These are phyloP conservation scores for Diplosoma virens DNA, from an alignment of 23 tunicate genomes.

Conservation along the genomic window DNA sequence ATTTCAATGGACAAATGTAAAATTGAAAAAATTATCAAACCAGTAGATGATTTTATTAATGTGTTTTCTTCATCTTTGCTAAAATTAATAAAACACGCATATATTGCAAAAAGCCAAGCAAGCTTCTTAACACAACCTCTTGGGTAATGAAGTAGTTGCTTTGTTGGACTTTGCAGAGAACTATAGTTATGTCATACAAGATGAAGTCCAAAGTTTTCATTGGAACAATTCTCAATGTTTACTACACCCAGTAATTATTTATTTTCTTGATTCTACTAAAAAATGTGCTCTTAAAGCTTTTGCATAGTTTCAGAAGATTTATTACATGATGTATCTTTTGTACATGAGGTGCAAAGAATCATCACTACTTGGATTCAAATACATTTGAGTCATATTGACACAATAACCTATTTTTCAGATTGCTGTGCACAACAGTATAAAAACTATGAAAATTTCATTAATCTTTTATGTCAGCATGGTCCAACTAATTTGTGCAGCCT, in stretches of 20 bases:
- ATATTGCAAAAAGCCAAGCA: not conserved
- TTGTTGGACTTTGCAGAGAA: slow-evolving; percentile 5
- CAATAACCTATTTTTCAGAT: slow-evolving; percentile 2
- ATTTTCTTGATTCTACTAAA: not conserved
- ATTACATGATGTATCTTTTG: slow-evolving; percentile 10
- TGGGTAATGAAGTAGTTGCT: not conserved
- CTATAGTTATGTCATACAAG: slow-evolving; percentile 8
- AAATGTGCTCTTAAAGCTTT: not conserved
- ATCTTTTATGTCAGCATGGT: too few relatives aligned
- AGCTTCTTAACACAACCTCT: not conserved
- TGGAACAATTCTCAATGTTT: slow-evolving; percentile 25
- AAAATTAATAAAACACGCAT: not conserved
- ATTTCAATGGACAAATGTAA: not conserved
- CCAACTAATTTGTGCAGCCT: too few relatives aligned
- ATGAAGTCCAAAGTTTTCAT: slow-evolving; percentile 6
- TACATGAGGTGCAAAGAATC: not conserved
- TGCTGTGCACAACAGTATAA: slow-evolving; percentile 17
- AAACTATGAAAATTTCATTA: slow-evolving; percentile 16
- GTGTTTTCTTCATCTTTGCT: not conserved
- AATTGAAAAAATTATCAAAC: not conserved
- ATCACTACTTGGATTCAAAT: not conserved
- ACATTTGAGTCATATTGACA: not conserved
- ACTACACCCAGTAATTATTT: slow-evolving; percentile 8
- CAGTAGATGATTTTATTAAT: not conserved
- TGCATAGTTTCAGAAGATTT: slow-evolving; percentile 10